Evolutionary conservation across 1,140 invertebrate species (phyloP).

Genomic region (Subanguina moxae): DNA sequence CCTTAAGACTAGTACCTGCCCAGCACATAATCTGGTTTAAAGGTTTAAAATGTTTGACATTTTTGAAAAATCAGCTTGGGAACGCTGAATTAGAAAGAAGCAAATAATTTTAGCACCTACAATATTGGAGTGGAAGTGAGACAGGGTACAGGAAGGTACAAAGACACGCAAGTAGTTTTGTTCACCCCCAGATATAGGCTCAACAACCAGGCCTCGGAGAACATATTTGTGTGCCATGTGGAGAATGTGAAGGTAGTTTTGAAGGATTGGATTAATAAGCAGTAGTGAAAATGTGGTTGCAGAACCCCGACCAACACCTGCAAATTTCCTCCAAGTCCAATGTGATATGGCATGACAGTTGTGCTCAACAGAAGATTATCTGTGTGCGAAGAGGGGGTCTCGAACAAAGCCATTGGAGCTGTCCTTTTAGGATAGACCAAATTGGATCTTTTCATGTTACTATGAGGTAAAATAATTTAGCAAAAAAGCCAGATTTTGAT

Average conservation of each 20-base stretch:
- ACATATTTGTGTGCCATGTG: conserved; percentile 80
- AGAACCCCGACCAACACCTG: conserved; percentile 40
- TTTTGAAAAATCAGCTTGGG: no score
- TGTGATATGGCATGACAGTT: conserved; percentile 69
- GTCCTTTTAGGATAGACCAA: conserved; percentile 80
- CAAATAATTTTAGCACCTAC: conserved; percentile 63
- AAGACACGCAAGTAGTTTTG: conserved; percentile 83
- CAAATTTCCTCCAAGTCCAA: conserved; percentile 76
- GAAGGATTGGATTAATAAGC: conserved; percentile 64
- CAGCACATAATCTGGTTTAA: no score
- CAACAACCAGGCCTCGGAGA: conserved; percentile 78
- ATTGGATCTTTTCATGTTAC: conserved; percentile 85
- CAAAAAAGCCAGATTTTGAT: conserved; percentile 6
- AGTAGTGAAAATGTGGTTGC: conserved; percentile 60
- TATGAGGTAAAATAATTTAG: conserved; percentile 66
- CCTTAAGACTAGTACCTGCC: no score
- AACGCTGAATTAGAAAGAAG: no score
- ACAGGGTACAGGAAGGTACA: conserved; percentile 78
- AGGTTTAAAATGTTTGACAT: no score
- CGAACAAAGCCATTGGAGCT: conserved; percentile 75
- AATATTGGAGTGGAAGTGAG: conserved; percentile 72
- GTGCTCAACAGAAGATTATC: conserved; percentile 74
- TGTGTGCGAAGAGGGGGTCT: conserved; percentile 76
- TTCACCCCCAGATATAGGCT: conserved; percentile 86
- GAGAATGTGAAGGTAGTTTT: conserved; percentile 45